Percentiles rank a stretch among this genome's conserved stretches.
Conservation (phyloP, 2,797 vertebrate genomes). For the Amblyraja radiata region DNA sequence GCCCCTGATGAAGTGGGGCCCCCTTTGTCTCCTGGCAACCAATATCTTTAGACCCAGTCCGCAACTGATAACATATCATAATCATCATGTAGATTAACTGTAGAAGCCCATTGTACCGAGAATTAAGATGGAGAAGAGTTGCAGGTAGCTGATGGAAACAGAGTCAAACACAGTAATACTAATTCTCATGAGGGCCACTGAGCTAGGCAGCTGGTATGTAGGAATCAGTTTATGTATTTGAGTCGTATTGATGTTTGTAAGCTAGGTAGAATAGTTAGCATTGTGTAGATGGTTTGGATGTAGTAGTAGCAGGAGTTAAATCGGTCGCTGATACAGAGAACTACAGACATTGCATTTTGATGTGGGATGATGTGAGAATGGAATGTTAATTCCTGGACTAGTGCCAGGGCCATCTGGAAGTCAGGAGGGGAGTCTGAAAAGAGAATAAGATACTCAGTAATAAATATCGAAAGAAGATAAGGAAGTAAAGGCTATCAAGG, state of each 20-base stretch:
- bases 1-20: too few relatives aligned
- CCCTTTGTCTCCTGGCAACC: too few relatives aligned
- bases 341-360: not conserved
- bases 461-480: not conserved
- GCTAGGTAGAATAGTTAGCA: not conserved
- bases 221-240: not conserved
- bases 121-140: not conserved
- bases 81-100: not conserved
- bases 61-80: too few relatives aligned
- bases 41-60: too few relatives aligned
- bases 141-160: not conserved
- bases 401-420: not conserved
- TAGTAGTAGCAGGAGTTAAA: not conserved
- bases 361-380: not conserved
- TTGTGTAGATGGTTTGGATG: not conserved
- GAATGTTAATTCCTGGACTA: not conserved
- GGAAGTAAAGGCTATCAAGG: slow-evolving; percentile 8
- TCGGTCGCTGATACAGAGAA: not conserved
- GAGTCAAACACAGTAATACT: not conserved
- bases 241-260: not conserved
- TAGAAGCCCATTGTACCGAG: not conserved
- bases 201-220: not conserved
- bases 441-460: not conserved
- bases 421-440: not conserved
- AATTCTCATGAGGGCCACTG: not conserved